These are phyloP conservation scores for Pyrgus malvae DNA, from an alignment of 2,888 invertebrate species.

Conservation along the genomic window DNA sequence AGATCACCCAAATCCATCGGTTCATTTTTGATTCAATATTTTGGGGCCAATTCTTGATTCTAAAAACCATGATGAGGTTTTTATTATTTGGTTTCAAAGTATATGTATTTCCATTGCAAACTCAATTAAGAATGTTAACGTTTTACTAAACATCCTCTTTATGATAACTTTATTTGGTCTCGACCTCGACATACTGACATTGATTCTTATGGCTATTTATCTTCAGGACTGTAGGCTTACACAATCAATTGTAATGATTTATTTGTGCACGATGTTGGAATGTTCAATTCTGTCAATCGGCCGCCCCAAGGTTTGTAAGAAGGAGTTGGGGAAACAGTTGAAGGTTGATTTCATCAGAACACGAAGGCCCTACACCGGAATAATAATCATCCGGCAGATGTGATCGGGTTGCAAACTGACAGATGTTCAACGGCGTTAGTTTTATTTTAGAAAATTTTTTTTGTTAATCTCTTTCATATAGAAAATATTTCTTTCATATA, in stretches of 20 bases:
- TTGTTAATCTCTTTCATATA: not conserved
- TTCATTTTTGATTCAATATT: no score
- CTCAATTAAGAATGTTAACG: no score
- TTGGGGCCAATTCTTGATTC: no score
- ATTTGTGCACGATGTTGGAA: not conserved
- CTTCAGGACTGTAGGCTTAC: not conserved
- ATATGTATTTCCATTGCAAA: no score
- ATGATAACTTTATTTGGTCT: no score
- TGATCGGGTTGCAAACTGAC: slow-evolving; percentile 6
- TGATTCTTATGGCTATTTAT: no score
- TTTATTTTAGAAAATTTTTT: not conserved
- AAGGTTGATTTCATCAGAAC: slow-evolving; percentile 40
- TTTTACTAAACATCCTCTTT: no score
- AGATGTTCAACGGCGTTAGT: not conserved
- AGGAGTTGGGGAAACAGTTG: slow-evolving; percentile 41
- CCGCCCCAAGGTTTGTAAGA: slow-evolving; percentile 2
- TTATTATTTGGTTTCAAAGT: no score
- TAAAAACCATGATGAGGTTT: no score
- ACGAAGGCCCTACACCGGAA: slow-evolving; percentile 35
- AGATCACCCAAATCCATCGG: no score
- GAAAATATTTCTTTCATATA: no score
- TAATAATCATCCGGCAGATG: slow-evolving; percentile 5
- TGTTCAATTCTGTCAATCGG: not conserved
- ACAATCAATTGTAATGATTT: not conserved
- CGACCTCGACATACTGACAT: no score